Evolutionary conservation across 2,888 invertebrate species (phyloP).

Genomic region (Heteropelma amictum): DNA sequence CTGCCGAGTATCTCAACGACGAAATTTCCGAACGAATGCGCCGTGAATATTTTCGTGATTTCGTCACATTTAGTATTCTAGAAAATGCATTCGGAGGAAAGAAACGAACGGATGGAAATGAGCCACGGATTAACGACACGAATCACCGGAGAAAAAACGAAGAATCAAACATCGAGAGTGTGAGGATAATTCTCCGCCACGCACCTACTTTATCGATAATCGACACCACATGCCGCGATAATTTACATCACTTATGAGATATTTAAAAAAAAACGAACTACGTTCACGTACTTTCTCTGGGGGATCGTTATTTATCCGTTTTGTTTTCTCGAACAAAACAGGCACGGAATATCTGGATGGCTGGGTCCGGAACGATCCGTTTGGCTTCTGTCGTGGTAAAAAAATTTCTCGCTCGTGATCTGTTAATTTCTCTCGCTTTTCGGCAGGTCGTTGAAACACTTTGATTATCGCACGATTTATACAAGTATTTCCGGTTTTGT

Average conservation of each 20-base stretch:
- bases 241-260: not conserved
- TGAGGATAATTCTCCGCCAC: not conserved
- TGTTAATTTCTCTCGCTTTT: not conserved
- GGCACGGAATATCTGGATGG: not conserved
- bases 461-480: conserved; percentile 15
- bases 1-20: no score
- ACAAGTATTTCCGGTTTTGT: no score
- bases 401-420: not conserved
- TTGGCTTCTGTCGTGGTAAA: not conserved
- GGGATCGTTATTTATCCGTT: not conserved
- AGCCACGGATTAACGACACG: not conserved
- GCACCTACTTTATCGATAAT: not conserved
- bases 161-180: not conserved
- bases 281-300: conserved; percentile 8
- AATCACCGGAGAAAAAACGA: not conserved
- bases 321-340: conserved; percentile 4
- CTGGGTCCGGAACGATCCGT: not conserved
- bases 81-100: no score
- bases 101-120: no score
- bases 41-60: no score
- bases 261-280: not conserved
- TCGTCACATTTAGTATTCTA: no score
- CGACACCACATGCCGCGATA: conserved; percentile 4
- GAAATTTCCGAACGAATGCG: no score
- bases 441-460: conserved; percentile 7